Evolutionary conservation across 2,797 vertebrate genomes (phyloP).

Genomic region (Telmatherina bonti): DNA sequence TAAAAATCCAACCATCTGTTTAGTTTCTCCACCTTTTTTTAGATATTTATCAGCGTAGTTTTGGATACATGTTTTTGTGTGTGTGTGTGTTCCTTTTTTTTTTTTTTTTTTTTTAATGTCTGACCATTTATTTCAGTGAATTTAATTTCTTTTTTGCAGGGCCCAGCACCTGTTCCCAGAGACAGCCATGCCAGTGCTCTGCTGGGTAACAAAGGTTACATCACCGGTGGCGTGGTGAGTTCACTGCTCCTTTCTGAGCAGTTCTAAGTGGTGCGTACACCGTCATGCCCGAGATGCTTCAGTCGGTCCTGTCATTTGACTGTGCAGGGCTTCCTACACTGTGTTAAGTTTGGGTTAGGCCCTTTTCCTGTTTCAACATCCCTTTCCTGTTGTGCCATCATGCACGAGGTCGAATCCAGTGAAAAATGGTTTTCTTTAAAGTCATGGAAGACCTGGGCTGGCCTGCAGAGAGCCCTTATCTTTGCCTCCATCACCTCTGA

Average conservation of each 20-base stretch:
- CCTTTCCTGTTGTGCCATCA: slow-evolving; percentile 41
- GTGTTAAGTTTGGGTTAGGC: slow-evolving; percentile 39
- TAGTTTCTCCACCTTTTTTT: too few relatives aligned
- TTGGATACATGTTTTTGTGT: too few relatives aligned
- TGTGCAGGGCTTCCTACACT: slow-evolving; percentile 8
- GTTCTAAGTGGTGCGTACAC: background rate
- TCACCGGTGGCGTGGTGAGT: slow-evolving; percentile 93
- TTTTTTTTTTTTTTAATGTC: too few relatives aligned
- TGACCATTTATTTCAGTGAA: too few relatives aligned
- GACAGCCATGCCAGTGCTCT: slow-evolving; percentile 89
- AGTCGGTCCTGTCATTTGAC: slow-evolving; percentile 15
- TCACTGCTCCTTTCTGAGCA: background rate
- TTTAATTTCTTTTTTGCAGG: slow-evolving; percentile 84
- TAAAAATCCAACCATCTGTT: too few relatives aligned
- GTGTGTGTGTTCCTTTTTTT: too few relatives aligned
- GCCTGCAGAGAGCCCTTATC: background rate
- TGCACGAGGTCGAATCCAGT: slow-evolving; percentile 5
- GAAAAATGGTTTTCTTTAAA: slow-evolving; percentile 22
- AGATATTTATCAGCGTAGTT: too few relatives aligned
- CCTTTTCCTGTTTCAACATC: slow-evolving; percentile 62
- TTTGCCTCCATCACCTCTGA: background rate
- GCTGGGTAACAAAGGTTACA: slow-evolving; percentile 90
- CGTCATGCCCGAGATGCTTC: background rate
- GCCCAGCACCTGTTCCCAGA: slow-evolving; percentile 87
- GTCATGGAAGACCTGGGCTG: background rate